Conservation (phyloP, 2,113 vertebrate species). For the Urocolius indicus region DNA sequence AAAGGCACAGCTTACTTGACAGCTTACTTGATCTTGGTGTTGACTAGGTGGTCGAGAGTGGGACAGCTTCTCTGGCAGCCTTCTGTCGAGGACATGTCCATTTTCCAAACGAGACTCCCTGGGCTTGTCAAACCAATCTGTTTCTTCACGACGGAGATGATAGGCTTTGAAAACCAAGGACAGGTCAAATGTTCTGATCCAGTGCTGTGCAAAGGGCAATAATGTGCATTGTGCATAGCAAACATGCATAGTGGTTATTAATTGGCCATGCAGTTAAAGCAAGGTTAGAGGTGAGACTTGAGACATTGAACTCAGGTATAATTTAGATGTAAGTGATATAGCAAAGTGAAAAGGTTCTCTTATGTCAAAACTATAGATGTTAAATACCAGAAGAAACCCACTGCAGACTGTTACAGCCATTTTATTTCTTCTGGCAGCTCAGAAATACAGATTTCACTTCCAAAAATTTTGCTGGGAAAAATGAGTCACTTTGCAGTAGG, state of each 20-base stretch:
- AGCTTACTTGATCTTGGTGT: slow-evolving; percentile 84
- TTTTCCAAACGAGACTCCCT: slow-evolving; percentile 87
- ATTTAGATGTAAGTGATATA: background rate
- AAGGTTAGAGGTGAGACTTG: slow-evolving; percentile 42
- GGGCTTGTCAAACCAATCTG: slow-evolving; percentile 99
- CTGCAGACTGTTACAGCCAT: background rate
- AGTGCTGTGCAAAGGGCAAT: slow-evolving; percentile 54
- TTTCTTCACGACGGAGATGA: slow-evolving; percentile 96
- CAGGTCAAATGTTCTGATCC: slow-evolving; percentile 74
- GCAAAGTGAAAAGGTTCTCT: background rate
- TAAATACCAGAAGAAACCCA: background rate
- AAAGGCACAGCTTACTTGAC: slow-evolving; percentile 74
- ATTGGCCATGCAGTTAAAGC: slow-evolving; percentile 75
- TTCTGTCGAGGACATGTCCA: slow-evolving; percentile 86
- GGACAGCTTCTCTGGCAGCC: slow-evolving; percentile 84
- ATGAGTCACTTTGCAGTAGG: background rate
- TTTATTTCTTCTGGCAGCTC: background rate
- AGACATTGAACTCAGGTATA: slow-evolving; percentile 40
- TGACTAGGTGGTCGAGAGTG: slow-evolving; percentile 77
- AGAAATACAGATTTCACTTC: background rate
- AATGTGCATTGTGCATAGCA: slow-evolving; percentile 59
- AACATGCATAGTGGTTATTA: slow-evolving; percentile 72
- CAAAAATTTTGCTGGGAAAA: background rate
- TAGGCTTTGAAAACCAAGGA: slow-evolving; percentile 90
- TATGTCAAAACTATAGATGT: background rate